Percentiles rank a stretch among this genome's conserved stretches.
phyloP scores from a whole-genome alignment of 2,888 invertebrate species.

The Abscondita cerata region DNA sequence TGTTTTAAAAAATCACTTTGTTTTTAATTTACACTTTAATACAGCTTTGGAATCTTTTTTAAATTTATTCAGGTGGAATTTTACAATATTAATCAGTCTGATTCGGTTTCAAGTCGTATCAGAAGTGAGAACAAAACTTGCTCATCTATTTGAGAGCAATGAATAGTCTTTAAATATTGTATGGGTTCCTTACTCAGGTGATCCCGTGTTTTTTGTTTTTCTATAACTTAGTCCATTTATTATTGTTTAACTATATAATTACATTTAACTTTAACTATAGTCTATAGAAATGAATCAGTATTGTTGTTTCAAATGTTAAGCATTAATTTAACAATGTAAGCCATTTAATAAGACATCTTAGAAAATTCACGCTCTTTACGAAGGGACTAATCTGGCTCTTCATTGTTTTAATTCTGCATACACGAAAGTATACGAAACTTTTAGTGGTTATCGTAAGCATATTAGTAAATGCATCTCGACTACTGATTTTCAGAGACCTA shows the following conservation, averaged over 20 bases:
- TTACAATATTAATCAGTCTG: constrained; percentile 1
- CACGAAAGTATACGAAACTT: constrained; percentile 15
- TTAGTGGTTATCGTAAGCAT: constrained; percentile 20
- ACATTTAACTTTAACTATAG: not conserved
- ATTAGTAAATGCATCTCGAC: too few relatives aligned
- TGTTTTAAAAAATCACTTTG: constrained; percentile 17
- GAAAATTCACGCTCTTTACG: too few relatives aligned
- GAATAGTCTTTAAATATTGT: not conserved
- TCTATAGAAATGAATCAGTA: not conserved
- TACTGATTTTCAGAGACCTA: constrained; percentile 1
- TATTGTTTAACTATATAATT: not conserved
- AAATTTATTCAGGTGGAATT: constrained; percentile 8
- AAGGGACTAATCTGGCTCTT: constrained; percentile 1
- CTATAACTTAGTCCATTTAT: not conserved
- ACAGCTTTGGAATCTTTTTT: constrained; percentile 11
- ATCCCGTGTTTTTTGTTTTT: not conserved
- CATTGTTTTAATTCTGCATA: constrained; percentile 20
- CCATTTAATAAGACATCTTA: constrained; percentile 15
- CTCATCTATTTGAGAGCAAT: not conserved
- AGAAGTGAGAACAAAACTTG: constrained; percentile 13
- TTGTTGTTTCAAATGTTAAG: not conserved
- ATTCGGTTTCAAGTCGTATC: constrained; percentile 2
- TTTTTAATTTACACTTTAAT: constrained; percentile 11
- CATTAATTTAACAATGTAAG: not conserved
- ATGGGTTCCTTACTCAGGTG: not conserved